Evolutionary conservation across 2,113 vertebrate genomes (phyloP).

Genomic region (Leptosomus discolor): DNA sequence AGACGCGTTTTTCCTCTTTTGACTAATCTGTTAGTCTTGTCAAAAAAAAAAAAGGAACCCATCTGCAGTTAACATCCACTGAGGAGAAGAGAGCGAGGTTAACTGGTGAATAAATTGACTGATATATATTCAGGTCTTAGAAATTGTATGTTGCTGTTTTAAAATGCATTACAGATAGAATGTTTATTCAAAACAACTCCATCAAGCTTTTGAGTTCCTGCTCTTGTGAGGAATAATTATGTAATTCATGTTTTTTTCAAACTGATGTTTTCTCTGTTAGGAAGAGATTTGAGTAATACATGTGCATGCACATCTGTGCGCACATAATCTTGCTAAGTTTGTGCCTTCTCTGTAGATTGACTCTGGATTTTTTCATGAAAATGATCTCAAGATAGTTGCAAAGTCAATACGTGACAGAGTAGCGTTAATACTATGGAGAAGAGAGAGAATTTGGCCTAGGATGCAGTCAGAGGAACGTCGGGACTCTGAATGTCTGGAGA

Average conservation of each 20-base stretch:
- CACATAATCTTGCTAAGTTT: not conserved
- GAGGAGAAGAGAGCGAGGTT: too few relatives aligned
- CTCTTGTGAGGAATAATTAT: not conserved
- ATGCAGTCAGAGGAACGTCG: slow-evolving; percentile 69
- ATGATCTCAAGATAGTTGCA: slow-evolving; percentile 90
- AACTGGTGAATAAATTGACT: not conserved
- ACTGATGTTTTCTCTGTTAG: not conserved
- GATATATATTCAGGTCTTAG: not conserved
- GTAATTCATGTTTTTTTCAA: not conserved
- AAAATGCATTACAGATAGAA: not conserved
- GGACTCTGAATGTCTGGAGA: slow-evolving; percentile 70
- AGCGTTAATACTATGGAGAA: slow-evolving; percentile 90
- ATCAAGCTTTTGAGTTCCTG: not conserved
- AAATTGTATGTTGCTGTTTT: not conserved
- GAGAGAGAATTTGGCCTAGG: slow-evolving; percentile 82
- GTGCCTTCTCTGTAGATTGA: slow-evolving; percentile 81
- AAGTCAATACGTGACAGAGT: slow-evolving; percentile 96
- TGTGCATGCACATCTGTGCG: rapidly evolving
- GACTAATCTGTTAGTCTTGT: not conserved
- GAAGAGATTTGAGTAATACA: rapidly evolving
- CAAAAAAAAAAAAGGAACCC: not conserved
- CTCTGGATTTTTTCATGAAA: slow-evolving; percentile 95
- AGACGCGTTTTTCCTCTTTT: not conserved
- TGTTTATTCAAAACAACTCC: not conserved
- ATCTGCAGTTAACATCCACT: not conserved